Conservation (phyloP, 1,140 invertebrate genomes). For the Babylonia areolata region DNA sequence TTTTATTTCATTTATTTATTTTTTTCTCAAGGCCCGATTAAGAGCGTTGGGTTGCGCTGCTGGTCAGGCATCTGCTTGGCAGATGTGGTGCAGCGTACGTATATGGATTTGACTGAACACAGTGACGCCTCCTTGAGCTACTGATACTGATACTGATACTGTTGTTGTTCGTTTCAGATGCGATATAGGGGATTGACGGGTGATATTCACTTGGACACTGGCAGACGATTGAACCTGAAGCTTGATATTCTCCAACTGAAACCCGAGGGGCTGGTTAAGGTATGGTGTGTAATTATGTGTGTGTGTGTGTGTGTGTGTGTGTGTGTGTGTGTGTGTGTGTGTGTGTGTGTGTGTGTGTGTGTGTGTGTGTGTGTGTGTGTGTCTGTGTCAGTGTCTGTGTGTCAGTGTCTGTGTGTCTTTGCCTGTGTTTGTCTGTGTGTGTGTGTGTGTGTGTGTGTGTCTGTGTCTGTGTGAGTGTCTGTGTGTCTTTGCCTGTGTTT, state of each 20-base stretch:
- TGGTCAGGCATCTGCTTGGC: no score
- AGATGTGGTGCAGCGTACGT: no score
- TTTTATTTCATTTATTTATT: background rate
- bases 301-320: constrained; percentile 6
- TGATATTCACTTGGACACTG: background rate
- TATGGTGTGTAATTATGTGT: background rate
- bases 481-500: background rate
- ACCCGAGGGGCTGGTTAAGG: background rate
- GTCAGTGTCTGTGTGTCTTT: background rate
- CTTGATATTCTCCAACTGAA: background rate
- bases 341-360: background rate
- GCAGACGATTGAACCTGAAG: background rate
- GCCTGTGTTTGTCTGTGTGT: background rate
- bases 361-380: background rate
- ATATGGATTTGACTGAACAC: no score
- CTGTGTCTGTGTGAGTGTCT: background rate
- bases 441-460: background rate
- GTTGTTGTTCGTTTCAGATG: background rate
- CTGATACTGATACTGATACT: background rate
- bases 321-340: background rate
- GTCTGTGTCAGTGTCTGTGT: background rate
- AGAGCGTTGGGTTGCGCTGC: no score
- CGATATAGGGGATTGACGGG: background rate
- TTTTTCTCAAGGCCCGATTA: background rate
- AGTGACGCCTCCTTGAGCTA: background rate